These are phyloP conservation scores for Emydura subglobosa DNA, from an alignment of 2,113 vertebrate species.

Conservation along the genomic window DNA sequence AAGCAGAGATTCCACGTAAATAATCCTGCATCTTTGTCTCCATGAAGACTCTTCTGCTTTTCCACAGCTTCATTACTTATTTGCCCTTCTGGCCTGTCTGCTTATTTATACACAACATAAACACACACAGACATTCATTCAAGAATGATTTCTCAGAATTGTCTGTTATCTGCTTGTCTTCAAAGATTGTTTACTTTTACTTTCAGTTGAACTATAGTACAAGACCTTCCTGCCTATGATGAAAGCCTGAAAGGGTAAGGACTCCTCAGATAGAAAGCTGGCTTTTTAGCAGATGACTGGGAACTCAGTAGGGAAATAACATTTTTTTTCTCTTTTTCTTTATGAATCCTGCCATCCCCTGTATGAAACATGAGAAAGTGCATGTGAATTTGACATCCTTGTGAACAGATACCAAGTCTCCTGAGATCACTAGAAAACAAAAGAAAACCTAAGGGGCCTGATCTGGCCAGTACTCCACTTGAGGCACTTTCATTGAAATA, in stretches of 20 bases:
- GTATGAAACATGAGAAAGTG: background rate
- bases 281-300: background rate
- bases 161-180: slow-evolving; percentile 5
- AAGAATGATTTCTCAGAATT: slow-evolving; percentile 37
- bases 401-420: background rate
- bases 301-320: background rate
- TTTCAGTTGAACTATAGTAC: background rate
- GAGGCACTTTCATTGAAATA: background rate
- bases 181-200: background rate
- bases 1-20: background rate
- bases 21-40: background rate
- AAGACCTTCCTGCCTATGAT: background rate
- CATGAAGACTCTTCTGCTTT: slow-evolving; percentile 12
- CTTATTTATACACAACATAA: slow-evolving; percentile 13
- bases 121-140: background rate
- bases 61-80: background rate
- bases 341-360: background rate
- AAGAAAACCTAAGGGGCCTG: background rate
- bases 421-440: background rate
- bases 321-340: background rate
- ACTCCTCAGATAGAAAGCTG: background rate
- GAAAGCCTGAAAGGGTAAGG: background rate
- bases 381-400: background rate
- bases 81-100: background rate
- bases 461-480: background rate